Base-by-base conservation (phyloP, 2,888 invertebrate species). In the Latheticus oryzae region DNA sequence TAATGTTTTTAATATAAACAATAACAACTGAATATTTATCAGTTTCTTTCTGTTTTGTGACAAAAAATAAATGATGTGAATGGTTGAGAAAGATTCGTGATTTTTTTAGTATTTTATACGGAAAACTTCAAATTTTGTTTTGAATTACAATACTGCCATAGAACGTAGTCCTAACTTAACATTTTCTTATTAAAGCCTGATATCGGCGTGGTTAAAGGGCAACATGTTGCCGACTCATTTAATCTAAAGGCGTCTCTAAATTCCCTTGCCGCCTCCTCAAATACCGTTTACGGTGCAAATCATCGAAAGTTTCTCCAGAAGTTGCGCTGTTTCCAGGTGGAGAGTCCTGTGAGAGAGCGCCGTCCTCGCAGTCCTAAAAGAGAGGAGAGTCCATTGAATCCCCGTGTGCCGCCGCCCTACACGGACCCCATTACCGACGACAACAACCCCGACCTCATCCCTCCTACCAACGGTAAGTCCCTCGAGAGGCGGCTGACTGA, bases 401-500 rank as follows among this genome's bases (percentile, higher is more conserved):
- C 77, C 51, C 73, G 72, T 40, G 73, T 75, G 60, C 73, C 76
- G 56, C 73, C 74, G 42, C 70, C 74, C 32, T 76, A 74, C 61
- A 76, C 76, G 45, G 77, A 77, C 64, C 66, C 72, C 50, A 66
- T 74, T 56, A 68, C 74, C 26, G 78, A 78, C 61, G 78, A 78
- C 63, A 78, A 78, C 69, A 78, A 79, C 67, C 79, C 79, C 17
- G 79, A 79, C 68, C 72, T 79, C 24, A 79, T 79, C 65, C 78
- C 78, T 45, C 77, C 78, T 15, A 77, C 74, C 65, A 78, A 78
- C 63, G 78, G 78, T 78, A 67, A 75, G 70, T 66, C 37, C 40
- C 7, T 37, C 15, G 47, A 26, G 32, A 48, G 5, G 42, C 23
- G 50, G 35, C 55, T 51, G 50, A 57, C 50, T 57, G 51, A 57